Evolutionary conservation across 2,888 invertebrate species (phyloP).

Genomic region (Operophtera brumata): DNA sequence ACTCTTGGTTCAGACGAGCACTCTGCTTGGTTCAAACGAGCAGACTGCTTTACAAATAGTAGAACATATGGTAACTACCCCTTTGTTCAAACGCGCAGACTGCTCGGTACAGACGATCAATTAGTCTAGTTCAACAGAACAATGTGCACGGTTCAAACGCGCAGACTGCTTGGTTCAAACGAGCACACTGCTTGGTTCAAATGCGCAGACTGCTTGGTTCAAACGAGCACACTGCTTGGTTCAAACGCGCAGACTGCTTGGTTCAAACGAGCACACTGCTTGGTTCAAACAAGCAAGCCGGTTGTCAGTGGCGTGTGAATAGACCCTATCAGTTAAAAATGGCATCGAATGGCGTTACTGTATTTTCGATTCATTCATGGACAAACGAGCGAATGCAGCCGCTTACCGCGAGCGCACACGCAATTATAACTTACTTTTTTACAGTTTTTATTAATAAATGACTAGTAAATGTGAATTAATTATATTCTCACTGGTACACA

Average conservation of each 20-base stretch:
- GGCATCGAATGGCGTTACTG: slow-evolving; percentile 51
- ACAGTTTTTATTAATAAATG: too few species aligned
- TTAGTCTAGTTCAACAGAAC: background rate
- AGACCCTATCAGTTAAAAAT: slow-evolving; percentile 41
- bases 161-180: slow-evolving; percentile 14
- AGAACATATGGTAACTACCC: too few species aligned
- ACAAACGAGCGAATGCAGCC: slow-evolving; percentile 44
- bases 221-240: background rate
- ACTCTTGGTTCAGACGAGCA: slow-evolving; percentile 9
- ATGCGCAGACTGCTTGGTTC: background rate
- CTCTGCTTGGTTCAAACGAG: background rate
- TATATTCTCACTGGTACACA: background rate
- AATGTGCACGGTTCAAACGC: background rate
- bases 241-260: slow-evolving; percentile 11
- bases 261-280: background rate
- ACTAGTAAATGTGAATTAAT: too few species aligned
- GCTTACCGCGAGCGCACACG: slow-evolving; percentile 16
- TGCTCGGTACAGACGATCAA: slow-evolving; percentile 9
- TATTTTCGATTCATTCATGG: slow-evolving; percentile 48
- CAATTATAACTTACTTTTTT: too few species aligned
- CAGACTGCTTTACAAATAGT: background rate
- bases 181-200: background rate
- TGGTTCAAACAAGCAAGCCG: background rate
- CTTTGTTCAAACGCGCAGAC: background rate
- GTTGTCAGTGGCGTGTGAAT: slow-evolving; percentile 5